phyloP scores from a whole-genome alignment of 2,888 invertebrate species.

The Drosophila histrio region DNA sequence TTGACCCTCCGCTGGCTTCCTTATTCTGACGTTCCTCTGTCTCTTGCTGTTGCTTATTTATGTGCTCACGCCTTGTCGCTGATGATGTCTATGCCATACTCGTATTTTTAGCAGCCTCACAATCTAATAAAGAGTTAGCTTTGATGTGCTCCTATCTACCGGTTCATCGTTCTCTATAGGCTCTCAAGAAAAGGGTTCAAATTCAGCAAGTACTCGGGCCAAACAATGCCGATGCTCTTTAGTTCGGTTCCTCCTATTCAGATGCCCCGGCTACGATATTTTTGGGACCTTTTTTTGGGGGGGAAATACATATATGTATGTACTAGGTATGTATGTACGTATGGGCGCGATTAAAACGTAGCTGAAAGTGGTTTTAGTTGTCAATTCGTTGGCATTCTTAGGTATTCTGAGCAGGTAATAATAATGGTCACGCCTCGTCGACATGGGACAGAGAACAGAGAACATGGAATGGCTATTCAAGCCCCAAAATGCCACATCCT shows the following conservation, averaged over 20 bases:
- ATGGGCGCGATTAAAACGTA: neutral
- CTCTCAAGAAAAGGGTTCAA: conserved; percentile 49
- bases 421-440: conserved; percentile 18
- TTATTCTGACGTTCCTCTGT: neutral
- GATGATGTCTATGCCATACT: conserved; percentile 5
- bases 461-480: conserved; percentile 16
- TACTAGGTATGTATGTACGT: conserved; percentile 1
- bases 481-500: conserved; percentile 57
- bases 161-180: conserved; percentile 61
- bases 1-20: conserved; percentile 51
- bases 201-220: conserved; percentile 16
- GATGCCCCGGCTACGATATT: conserved; percentile 13
- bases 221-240: conserved; percentile 22
- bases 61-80: conserved; percentile 45
- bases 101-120: conserved; percentile 24
- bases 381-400: conserved; percentile 17
- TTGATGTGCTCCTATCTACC: conserved; percentile 69
- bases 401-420: conserved; percentile 27
- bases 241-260: conserved; percentile 1
- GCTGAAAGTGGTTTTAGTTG: conserved; percentile 8
- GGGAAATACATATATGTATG: neutral
- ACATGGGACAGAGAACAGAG: conserved; percentile 15
- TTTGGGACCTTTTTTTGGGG: neutral
- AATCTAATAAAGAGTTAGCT: conserved; percentile 53
- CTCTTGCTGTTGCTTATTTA: conserved; percentile 21